These are phyloP conservation scores for Drosophila tani DNA, from an alignment of 1,140 invertebrate species.

Conservation along the genomic window DNA sequence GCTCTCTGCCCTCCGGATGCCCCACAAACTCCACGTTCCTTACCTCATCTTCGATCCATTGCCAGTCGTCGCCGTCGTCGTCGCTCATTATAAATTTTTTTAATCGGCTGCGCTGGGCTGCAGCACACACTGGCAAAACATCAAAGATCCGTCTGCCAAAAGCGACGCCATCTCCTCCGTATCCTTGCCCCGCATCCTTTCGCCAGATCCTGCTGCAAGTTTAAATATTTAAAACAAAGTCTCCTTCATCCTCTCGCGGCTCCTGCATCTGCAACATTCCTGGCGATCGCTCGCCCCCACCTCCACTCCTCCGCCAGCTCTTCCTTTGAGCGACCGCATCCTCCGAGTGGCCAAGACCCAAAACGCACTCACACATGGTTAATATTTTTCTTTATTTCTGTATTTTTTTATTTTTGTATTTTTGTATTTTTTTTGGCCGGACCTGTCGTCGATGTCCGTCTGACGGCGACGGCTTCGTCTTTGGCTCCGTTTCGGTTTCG, in stretches of 20 bases:
- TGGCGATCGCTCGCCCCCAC: conserved; percentile 70
- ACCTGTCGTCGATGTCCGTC: conserved; percentile 71
- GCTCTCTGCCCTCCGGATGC: background rate
- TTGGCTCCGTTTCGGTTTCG: conserved; percentile 56
- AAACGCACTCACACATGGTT: conserved; percentile 59
- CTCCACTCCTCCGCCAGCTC: conserved; percentile 39
- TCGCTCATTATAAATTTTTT: conserved; percentile 82
- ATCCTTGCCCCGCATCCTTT: conserved; percentile 6
- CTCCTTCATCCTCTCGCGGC: conserved; percentile 32
- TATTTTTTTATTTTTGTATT: conserved; percentile 31
- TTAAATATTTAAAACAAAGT: conserved; percentile 83
- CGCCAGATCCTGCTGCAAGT: conserved; percentile 69
- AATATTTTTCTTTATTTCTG: conserved; percentile 63
- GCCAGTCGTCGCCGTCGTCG: conserved; percentile 44
- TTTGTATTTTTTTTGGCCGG: conserved; percentile 35
- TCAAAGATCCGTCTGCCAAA: conserved; percentile 77
- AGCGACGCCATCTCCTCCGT: conserved; percentile 19
- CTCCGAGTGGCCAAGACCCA: conserved; percentile 34
- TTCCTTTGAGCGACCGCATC: conserved; percentile 48
- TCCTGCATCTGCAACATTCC: conserved; percentile 67
- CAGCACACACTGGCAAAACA: conserved; percentile 58
- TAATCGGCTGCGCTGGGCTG: conserved; percentile 71
- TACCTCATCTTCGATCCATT: conserved; percentile 37
- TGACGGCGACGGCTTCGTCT: conserved; percentile 20
- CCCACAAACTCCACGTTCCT: conserved; percentile 12